Evolutionary conservation across 2,113 vertebrate species (phyloP).

Genomic region (Coturnix japonica): DNA sequence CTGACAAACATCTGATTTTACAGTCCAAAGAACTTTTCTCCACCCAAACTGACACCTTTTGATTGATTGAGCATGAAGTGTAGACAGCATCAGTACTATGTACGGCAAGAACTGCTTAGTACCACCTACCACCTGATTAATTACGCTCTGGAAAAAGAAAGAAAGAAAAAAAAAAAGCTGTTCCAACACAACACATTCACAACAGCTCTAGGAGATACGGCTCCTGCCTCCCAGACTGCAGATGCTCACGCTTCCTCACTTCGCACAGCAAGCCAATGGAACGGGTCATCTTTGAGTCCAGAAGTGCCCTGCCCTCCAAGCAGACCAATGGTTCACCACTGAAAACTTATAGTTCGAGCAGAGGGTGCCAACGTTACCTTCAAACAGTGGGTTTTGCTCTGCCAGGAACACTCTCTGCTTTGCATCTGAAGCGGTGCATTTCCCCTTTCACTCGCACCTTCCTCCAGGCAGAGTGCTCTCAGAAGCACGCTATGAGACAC

Average conservation of each 20-base stretch:
- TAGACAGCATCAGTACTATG: neutral
- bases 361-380: neutral
- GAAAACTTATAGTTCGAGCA: neutral
- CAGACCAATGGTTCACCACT: neutral
- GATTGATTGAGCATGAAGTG: neutral
- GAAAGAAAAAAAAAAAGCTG: neutral
- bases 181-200: neutral
- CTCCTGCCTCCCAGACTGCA: neutral
- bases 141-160: fast-evolving
- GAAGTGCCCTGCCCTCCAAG: neutral
- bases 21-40: neutral
- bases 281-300: neutral
- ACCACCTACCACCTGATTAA: neutral
- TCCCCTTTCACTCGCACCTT: neutral
- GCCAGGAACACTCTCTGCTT: neutral
- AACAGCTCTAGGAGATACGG: neutral
- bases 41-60: neutral
- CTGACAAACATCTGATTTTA: neutral
- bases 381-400: neutral
- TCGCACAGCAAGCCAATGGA: neutral
- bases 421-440: neutral
- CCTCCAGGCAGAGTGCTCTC: neutral
- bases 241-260: constrained; percentile 33
- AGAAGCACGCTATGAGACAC: neutral
- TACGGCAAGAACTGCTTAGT: neutral